Evolutionary conservation across 2,797 vertebrate genomes (phyloP).

Genomic region (Muscicapa comitata): DNA sequence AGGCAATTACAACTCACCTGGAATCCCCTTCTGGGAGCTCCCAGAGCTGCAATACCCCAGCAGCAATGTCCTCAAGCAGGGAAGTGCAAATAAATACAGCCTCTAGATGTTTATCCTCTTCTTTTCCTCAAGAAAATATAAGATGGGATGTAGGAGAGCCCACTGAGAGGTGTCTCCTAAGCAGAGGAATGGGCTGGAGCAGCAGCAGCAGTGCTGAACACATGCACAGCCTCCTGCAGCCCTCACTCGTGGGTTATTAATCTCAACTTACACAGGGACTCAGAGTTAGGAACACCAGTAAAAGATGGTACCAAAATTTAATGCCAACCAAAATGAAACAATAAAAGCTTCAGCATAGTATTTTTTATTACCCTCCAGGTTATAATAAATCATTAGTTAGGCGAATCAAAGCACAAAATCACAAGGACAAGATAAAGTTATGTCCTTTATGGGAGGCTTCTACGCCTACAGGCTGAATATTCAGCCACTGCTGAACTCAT

Average conservation of each 20-base stretch:
- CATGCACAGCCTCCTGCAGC: background rate
- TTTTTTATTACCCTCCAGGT: constrained; percentile 34
- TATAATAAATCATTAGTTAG: constrained; percentile 37
- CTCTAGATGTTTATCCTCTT: background rate
- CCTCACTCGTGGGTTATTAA: background rate
- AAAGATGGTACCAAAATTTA: constrained; percentile 40
- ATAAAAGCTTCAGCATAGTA: constrained; percentile 25
- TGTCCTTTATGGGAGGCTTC: background rate
- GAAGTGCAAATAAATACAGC: background rate
- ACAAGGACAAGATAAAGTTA: constrained; percentile 38
- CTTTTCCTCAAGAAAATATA: background rate
- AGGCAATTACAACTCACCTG: background rate
- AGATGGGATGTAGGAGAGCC: background rate
- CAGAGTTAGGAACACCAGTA: constrained; percentile 7
- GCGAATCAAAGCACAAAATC: constrained; percentile 43
- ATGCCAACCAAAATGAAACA: constrained; percentile 33
- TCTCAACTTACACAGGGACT: background rate
- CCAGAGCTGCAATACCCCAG: rapidly evolving
- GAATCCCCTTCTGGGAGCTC: background rate
- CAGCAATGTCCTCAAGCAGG: background rate
- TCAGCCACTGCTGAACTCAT: background rate
- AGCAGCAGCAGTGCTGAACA: background rate
- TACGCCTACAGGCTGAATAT: background rate
- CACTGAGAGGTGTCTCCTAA: background rate
- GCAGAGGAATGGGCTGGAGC: background rate